Evolutionary conservation across 1,140 invertebrate genomes (phyloP), one percentile per base, ranked within the genome.

Genomic region (Cotesia typhae): DNA sequence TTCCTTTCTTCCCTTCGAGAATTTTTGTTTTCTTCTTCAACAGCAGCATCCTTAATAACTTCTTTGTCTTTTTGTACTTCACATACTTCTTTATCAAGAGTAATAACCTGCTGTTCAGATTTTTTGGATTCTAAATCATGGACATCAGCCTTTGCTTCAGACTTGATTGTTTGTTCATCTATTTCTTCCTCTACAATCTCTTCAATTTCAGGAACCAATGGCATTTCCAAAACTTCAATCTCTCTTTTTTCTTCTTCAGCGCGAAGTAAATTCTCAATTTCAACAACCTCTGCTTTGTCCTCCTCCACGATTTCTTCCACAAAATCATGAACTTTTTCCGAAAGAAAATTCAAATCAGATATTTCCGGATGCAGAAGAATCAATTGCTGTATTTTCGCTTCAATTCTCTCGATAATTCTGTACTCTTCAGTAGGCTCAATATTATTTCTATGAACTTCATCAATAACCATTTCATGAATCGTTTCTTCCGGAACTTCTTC

Each of bases 171-270:
- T 52, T 61, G 14, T n/a, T 72, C 7, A 2, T 52, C 28, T 4
- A 60, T 10, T 61, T 52, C 38, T 37, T 52, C 65, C 3, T 68
- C 71, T 64, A 66, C 20, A 63, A 17, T 14, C 4, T 37, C 7
- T 12, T 64, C 9, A 20, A 0, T 12, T 78, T 77, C 63, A 78
- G 81, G 2, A 28, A 5, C 71, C 20, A 72, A 36, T 2, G 35
- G 53, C 35, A 70, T 74, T 47, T 57, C 64, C 9, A 81, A 47
- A 5, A 47, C 41, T 7, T 65, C 64, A 71, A 12, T 28, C 4
- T 6, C 75, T 14, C 75, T 74, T 28, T 36, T 20, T 36, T 28
- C 28, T 61, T 17, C 28, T 28, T 61, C 14, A 28, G 59, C 28
- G 0, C 28, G 28, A 4, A 5, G 28, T 9, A 61, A 5, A 1